phyloP scores from a whole-genome alignment of 2,888 invertebrate species.

The Heliconius ismenius region DNA sequence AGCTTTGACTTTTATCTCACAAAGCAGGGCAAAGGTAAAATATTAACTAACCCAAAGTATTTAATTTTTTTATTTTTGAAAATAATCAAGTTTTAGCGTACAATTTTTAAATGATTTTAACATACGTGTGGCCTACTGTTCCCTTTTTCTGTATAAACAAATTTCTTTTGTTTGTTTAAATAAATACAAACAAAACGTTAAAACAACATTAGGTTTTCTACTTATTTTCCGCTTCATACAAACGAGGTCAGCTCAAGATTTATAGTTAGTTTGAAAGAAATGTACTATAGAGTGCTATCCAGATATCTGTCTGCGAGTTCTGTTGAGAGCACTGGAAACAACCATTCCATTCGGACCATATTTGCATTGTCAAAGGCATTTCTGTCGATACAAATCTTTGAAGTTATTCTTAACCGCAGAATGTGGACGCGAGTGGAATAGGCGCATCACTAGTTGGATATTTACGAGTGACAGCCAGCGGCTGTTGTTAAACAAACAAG shows the following conservation, averaged over 20 bases:
- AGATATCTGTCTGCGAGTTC: conserved; percentile 30
- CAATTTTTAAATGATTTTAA: background rate
- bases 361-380: conserved; percentile 28
- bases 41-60: background rate
- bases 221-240: background rate
- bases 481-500: conserved; percentile 40
- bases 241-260: conserved; percentile 19
- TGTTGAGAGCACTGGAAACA: background rate
- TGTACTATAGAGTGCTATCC: conserved; percentile 21
- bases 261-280: conserved; percentile 3
- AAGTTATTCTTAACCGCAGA: conserved; percentile 31
- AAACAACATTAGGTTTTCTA: conserved; percentile 1
- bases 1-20: no score
- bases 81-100: background rate
- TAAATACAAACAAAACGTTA: conserved; percentile 13
- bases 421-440: conserved; percentile 33
- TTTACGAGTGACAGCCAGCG: conserved; percentile 37
- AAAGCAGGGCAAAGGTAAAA: no score
- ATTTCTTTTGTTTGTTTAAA: conserved; percentile 20
- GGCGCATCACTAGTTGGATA: conserved; percentile 25
- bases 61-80: background rate
- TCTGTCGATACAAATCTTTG: conserved; percentile 33
- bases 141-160: conserved; percentile 29
- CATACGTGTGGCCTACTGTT: conserved; percentile 29
- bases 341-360: conserved; percentile 14